Evolutionary conservation across 2,888 invertebrate genomes (phyloP).

Genomic region (Melieria omissa): DNA sequence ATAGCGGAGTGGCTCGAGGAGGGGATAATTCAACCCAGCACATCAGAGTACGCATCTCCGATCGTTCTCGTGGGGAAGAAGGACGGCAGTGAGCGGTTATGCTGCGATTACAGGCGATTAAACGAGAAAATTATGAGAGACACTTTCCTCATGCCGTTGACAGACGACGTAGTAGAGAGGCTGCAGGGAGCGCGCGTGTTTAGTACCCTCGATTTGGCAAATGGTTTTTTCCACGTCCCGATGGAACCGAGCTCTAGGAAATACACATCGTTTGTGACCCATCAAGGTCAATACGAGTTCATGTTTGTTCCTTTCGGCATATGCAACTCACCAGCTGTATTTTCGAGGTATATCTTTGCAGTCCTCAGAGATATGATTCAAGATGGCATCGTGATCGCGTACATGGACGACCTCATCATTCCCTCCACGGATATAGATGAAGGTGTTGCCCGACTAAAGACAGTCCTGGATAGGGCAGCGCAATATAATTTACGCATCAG

Average conservation of each 20-base stretch:
- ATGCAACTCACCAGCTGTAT: constrained; percentile 41
- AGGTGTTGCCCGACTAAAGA: no score
- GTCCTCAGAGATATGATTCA: constrained; percentile 32
- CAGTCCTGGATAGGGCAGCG: not conserved
- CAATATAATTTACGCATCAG: constrained; percentile 7
- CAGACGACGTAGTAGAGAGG: no score
- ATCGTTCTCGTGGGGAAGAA: no score
- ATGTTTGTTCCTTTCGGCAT: constrained; percentile 38
- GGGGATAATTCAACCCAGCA: no score
- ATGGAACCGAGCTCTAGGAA: constrained; percentile 32
- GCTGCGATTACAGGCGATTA: no score
- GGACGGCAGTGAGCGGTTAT: no score
- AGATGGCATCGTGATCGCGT: constrained; percentile 23
- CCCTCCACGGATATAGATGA: not conserved
- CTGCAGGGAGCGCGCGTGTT: constrained; percentile 16
- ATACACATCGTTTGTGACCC: constrained; percentile 38
- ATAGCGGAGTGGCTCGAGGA: no score
- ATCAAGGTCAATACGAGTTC: constrained; percentile 40
- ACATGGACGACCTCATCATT: constrained; percentile 42
- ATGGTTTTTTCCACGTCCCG: constrained; percentile 40
- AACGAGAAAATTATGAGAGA: no score
- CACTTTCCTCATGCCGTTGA: no score
- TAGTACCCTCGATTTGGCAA: constrained; percentile 31
- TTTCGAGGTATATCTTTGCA: no score
- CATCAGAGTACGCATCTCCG: no score